Evolutionary conservation across 2,888 invertebrate species (phyloP).

Genomic region (Philopedon plagiatum): DNA sequence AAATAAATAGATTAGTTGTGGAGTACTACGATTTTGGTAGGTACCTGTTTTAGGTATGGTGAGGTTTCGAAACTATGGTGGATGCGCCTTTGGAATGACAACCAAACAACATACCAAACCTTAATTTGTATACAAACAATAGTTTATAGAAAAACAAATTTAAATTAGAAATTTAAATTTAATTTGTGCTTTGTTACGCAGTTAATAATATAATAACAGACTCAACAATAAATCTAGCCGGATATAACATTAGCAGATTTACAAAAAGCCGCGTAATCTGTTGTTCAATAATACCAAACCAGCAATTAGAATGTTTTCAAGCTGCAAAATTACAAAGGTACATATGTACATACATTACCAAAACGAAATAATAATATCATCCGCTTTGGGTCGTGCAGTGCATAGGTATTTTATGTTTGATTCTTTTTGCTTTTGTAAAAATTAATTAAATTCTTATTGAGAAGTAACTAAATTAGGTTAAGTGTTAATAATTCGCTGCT

Average conservation of each 20-base stretch:
- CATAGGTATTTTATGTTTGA: background rate
- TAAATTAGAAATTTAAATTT: background rate
- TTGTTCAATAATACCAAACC: background rate
- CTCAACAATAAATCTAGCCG: background rate
- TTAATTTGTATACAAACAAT: too few species aligned
- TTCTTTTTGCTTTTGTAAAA: background rate
- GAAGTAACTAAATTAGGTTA: background rate
- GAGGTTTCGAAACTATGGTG: too few species aligned
- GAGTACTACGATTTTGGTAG: too few species aligned
- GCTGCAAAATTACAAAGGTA: background rate
- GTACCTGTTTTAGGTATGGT: too few species aligned
- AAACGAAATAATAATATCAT: background rate
- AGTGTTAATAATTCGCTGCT: background rate
- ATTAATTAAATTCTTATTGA: background rate
- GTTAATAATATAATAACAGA: background rate
- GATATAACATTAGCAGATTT: slow-evolving; percentile 7
- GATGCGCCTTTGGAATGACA: too few species aligned
- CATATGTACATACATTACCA: too few species aligned
- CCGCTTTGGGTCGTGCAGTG: background rate
- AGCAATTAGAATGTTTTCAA: slow-evolving; percentile 7
- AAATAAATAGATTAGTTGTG: slow-evolving; percentile 1
- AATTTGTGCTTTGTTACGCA: background rate
- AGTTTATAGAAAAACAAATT: background rate
- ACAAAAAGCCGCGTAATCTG: background rate
- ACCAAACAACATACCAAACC: too few species aligned